Evolutionary conservation across 2,113 vertebrate species (phyloP), one percentile per base, ranked within the genome.

Genomic region (Pogona vitticeps): DNA sequence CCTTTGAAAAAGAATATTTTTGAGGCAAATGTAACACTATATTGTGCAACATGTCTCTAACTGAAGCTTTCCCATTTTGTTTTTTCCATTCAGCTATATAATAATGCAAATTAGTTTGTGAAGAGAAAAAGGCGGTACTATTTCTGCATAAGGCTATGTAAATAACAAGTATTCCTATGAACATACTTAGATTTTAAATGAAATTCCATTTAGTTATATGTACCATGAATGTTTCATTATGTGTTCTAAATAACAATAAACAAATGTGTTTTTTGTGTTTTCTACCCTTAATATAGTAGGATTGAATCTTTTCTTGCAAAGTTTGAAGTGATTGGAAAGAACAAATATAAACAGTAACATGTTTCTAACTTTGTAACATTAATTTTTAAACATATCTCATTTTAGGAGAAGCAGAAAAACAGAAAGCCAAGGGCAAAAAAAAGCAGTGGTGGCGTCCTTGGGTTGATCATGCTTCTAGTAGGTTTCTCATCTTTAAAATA

Each of bases 381-480:
- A 98, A 99, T 98, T 94, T 98, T 96, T 98, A 96, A 94, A 98
- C 98, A 38, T 97, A 97, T 97, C 97, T 95, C 92, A 98, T 99
- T 97, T 98, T 99, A 99, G 98, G 98, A 97, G 97, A 97, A 98
- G 98, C 98, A 98, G 98, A 98, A 94, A 98, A 97, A 98, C 96
- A 98, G 96, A 99, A 98, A 98, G 95, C 97, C 98, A 99, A 99
- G 97, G 97, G 98, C 98, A 98, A 98, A 98, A 99, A 99, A 98
- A 99, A 98, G 98, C 98, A 98, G 97, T 99, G 98, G 98, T 99
- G 98, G 98, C 98, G 98, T 95, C 98, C 98, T 97, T 99, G 98
- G 98, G 98, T 99, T 97, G 98, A 99, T 97, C 98, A 99, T 98
- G 98, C 98, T 97, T 99, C 99, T 97, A 99, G 98, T 99, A 99